Evolutionary conservation across 2,113 vertebrate species (phyloP).

Genomic region (Brienomyrus brachyistius): DNA sequence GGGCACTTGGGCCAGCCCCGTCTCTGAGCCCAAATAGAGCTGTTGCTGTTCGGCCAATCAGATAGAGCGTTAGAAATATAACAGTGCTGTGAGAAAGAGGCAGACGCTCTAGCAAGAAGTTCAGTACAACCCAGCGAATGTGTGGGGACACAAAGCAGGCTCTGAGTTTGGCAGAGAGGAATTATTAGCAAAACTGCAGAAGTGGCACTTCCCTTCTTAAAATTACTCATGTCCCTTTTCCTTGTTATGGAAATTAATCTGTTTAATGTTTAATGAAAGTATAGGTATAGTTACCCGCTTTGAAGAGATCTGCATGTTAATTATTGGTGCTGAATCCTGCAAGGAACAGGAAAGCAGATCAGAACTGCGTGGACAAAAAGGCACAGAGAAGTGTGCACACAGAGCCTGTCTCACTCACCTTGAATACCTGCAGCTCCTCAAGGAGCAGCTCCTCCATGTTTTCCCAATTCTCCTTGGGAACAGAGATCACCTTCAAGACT

Average conservation of each 20-base stretch:
- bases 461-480: slow-evolving; percentile 77
- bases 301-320: slow-evolving; percentile 88
- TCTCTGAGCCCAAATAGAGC: slow-evolving; percentile 76
- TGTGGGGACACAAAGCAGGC: not conserved
- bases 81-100: not conserved
- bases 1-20: slow-evolving; percentile 77
- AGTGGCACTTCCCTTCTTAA: not conserved
- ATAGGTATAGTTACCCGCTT: slow-evolving; percentile 71
- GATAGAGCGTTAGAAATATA: not conserved
- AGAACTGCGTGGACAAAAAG: not conserved
- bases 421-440: slow-evolving; percentile 89
- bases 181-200: not conserved
- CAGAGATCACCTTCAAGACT: slow-evolving; percentile 85
- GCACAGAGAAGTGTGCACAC: not conserved
- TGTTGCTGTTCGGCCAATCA: slow-evolving; percentile 71
- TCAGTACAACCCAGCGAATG: not conserved
- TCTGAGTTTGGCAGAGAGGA: not conserved
- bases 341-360: slow-evolving; percentile 24
- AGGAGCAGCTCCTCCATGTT: slow-evolving; percentile 80
- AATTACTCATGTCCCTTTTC: not conserved
- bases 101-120: not conserved
- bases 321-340: slow-evolving; percentile 77
- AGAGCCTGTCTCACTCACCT: slow-evolving; percentile 67
- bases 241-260: not conserved
- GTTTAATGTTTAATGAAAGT: not conserved